Evolutionary conservation across 2,888 invertebrate species (phyloP).

Genomic region (Charanyca ferruginea): DNA sequence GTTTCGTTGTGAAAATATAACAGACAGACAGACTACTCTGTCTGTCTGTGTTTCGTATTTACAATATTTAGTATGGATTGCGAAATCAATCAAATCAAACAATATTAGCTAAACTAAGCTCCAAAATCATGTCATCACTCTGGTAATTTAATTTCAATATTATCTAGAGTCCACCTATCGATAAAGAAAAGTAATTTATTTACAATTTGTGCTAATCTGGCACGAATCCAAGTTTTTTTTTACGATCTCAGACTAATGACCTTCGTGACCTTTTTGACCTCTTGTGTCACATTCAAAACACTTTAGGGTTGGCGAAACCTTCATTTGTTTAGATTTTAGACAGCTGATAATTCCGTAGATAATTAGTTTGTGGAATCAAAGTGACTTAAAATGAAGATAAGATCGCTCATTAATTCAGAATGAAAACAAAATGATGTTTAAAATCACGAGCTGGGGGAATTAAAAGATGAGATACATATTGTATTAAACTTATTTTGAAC

Average conservation of each 20-base stretch:
- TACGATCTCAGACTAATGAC: slow-evolving; percentile 36
- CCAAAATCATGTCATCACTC: slow-evolving; percentile 15
- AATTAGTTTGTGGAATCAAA: slow-evolving; percentile 31
- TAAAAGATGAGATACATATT: slow-evolving; percentile 4
- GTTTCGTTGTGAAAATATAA: too few species aligned
- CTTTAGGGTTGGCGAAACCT: slow-evolving; percentile 35
- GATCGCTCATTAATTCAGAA: slow-evolving; percentile 24
- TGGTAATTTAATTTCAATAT: slow-evolving; percentile 14
- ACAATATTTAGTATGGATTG: too few species aligned
- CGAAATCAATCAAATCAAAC: too few species aligned
- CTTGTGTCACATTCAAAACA: slow-evolving; percentile 30
- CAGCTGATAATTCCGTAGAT: slow-evolving; percentile 20
- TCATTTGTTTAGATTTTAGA: slow-evolving; percentile 16
- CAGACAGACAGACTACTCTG: too few species aligned
- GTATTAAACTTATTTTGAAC: background rate
- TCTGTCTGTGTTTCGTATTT: too few species aligned
- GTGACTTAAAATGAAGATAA: slow-evolving; percentile 6
- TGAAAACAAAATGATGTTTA: slow-evolving; percentile 18
- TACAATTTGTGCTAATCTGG: slow-evolving; percentile 10
- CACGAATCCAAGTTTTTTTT: slow-evolving; percentile 28
- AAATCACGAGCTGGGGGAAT: slow-evolving; percentile 14
- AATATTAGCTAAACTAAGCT: too few species aligned
- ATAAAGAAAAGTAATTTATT: slow-evolving; percentile 36
- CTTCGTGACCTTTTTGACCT: slow-evolving; percentile 28
- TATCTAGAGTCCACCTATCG: background rate